phyloP scores from a whole-genome alignment of 2,888 invertebrate genomes.

The Isoperla grammatica region DNA sequence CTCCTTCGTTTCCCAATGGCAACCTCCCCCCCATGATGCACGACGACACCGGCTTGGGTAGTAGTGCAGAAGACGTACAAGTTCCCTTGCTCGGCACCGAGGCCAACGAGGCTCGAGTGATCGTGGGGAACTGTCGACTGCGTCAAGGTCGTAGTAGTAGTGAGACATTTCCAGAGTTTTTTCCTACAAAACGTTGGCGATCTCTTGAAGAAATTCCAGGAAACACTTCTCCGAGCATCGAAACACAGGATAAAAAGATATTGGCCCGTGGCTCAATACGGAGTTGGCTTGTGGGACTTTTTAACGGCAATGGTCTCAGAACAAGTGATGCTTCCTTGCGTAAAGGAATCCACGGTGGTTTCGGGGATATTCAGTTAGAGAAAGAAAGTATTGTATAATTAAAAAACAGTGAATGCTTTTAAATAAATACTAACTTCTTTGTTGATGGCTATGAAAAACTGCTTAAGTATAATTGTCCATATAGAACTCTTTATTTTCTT shows the following conservation, averaged over 20 bases:
- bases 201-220: conserved; percentile 64
- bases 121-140: conserved; percentile 21
- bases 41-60: conserved; percentile 36
- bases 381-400: conserved; percentile 55
- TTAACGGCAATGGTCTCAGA: conserved; percentile 65
- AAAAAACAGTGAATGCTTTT: not conserved
- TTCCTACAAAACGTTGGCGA: conserved; percentile 65
- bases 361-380: conserved; percentile 51
- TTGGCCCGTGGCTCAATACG: conserved; percentile 59
- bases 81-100: conserved; percentile 49
- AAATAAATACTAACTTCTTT: too few relatives aligned
- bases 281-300: conserved; percentile 68
- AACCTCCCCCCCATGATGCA: conserved; percentile 42
- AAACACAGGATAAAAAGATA: conserved; percentile 53
- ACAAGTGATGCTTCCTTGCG: conserved; percentile 56
- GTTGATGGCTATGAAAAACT: conserved; percentile 12
- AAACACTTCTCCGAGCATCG: conserved; percentile 40
- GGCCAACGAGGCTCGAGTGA: conserved; percentile 29
- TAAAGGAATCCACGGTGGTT: conserved; percentile 47
- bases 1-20: conserved; percentile 46
- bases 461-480: conserved; percentile 2
- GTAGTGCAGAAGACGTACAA: conserved; percentile 43
- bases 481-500: conserved; percentile 14
- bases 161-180: conserved; percentile 38
- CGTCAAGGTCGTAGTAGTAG: conserved; percentile 21